A percentile compares a stretch with the other conserved stretches of the same genome.
Conservation (phyloP, 1,140 invertebrate genomes). For the Rhopalosiphum padi region DNA sequence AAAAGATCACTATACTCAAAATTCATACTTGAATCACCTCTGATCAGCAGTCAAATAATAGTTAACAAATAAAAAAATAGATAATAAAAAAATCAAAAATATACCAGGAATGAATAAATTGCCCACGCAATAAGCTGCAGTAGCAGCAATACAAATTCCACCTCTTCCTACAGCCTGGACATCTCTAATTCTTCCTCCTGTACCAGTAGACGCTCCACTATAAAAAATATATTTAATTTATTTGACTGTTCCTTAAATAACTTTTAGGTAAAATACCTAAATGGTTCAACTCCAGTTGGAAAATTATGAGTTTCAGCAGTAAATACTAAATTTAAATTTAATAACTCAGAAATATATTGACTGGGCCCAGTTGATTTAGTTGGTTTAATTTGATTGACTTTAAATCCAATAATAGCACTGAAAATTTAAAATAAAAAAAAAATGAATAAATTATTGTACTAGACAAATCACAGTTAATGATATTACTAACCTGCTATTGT, state of each 20-base stretch:
- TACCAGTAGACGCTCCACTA: conserved; percentile 96
- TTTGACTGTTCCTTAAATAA: not conserved
- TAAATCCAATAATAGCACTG: conserved; percentile 89
- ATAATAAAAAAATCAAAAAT: conserved; percentile 29
- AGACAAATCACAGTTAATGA: conserved; percentile 53
- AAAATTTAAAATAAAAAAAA: conserved; percentile 60
- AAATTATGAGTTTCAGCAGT: conserved; percentile 99
- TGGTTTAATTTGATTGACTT: conserved; percentile 73
- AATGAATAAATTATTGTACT: conserved; percentile 41
- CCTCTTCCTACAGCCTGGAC: conserved; percentile 92
- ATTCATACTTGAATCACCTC: not conserved
- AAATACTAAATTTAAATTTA: conserved; percentile 91
- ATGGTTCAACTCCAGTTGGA: conserved; percentile 92
- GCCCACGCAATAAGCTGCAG: conserved; percentile 95
- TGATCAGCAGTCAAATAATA: not conserved
- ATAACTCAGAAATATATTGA: conserved; percentile 68
- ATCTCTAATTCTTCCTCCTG: conserved; percentile 93
- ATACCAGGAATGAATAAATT: conserved; percentile 88
- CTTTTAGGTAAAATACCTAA: conserved; percentile 66
- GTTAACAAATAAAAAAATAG: not conserved
- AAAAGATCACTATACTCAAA: not conserved
- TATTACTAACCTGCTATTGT: conserved; percentile 86
- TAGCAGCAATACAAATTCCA: conserved; percentile 92
- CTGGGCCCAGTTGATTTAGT: conserved; percentile 70
- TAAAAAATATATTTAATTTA: conserved; percentile 61